Percentiles rank a stretch among this genome's conserved stretches.
phyloP scores from a whole-genome alignment of 2,888 invertebrate genomes.

The Ochropleura plecta region DNA sequence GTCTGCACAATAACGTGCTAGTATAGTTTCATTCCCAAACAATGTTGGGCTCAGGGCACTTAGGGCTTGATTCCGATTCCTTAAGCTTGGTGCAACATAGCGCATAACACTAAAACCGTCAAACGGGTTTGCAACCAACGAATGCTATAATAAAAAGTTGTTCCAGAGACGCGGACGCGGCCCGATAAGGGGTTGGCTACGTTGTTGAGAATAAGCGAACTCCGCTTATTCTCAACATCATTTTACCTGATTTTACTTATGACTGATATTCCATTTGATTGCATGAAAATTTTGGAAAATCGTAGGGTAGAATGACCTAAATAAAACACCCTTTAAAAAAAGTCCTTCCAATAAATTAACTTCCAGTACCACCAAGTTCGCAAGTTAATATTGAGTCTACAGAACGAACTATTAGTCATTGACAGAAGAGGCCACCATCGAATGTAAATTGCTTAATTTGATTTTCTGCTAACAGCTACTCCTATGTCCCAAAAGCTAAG shows the following conservation, averaged over 20 bases:
- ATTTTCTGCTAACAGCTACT: neutral
- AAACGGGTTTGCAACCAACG: constrained; percentile 85
- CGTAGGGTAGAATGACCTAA: neutral
- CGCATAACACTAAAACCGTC: constrained; percentile 80
- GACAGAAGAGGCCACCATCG: neutral
- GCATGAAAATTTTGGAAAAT: neutral
- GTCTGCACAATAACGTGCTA: constrained; percentile 4
- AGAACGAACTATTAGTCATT: neutral
- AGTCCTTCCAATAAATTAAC: neutral
- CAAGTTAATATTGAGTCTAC: neutral
- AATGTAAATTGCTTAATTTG: neutral
- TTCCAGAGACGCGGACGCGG: constrained; percentile 74
- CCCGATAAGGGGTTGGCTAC: constrained; percentile 47
- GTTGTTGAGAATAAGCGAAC: constrained; percentile 52
- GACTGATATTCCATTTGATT: too few species aligned
- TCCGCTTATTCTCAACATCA: neutral
- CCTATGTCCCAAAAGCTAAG: neutral
- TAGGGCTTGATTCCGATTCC: constrained; percentile 70
- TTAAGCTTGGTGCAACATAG: constrained; percentile 79
- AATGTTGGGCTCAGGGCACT: constrained; percentile 48
- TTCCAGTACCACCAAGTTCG: neutral
- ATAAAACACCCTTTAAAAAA: neutral
- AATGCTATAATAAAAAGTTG: constrained; percentile 86
- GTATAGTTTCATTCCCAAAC: constrained; percentile 37
- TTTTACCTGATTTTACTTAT: too few species aligned